Percentiles rank a stretch among this genome's conserved stretches.
These are phyloP conservation scores for Lepidonotus clava DNA, from an alignment of 2,888 invertebrate genomes.

Conservation along the genomic window DNA sequence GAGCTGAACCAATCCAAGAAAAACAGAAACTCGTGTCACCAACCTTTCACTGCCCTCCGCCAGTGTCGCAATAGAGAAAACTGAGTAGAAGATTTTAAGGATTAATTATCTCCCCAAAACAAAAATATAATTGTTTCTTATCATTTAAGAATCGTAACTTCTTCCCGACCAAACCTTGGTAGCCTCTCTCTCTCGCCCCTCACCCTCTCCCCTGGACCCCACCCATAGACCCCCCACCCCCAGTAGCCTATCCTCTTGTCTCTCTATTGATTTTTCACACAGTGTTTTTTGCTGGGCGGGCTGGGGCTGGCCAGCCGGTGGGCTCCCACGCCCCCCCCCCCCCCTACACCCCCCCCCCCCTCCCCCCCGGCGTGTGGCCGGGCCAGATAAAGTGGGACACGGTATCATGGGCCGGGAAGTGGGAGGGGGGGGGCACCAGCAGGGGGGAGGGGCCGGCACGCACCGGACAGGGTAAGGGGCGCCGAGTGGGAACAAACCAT, in stretches of 20 bases:
- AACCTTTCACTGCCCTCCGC: no score
- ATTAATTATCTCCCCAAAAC: no score
- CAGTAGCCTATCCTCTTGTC: constrained; percentile 36
- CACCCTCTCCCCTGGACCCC: not conserved
- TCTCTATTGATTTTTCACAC: constrained; percentile 41
- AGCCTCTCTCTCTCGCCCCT: no score
- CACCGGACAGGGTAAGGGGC: not conserved
- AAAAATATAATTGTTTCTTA: no score
- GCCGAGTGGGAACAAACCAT: not conserved
- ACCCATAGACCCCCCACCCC: not conserved
- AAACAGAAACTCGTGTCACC: no score
- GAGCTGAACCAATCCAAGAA: no score
- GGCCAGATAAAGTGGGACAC: constrained; percentile 38
- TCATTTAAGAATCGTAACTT: no score
- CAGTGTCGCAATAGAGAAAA: no score
- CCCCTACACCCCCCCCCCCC: not conserved
- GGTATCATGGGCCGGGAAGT: constrained; percentile 2
- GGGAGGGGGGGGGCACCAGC: not conserved
- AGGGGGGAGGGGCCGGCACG: not conserved
- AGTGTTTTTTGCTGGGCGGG: not conserved
- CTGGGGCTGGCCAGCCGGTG: not conserved
- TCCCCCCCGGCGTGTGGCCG: not conserved
- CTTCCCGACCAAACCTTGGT: no score
- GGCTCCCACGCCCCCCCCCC: not conserved
- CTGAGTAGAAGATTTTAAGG: no score